These are phyloP conservation scores for Stenopsyche tienmushanensis DNA, from an alignment of 1,140 invertebrate species.

Conservation along the genomic window DNA sequence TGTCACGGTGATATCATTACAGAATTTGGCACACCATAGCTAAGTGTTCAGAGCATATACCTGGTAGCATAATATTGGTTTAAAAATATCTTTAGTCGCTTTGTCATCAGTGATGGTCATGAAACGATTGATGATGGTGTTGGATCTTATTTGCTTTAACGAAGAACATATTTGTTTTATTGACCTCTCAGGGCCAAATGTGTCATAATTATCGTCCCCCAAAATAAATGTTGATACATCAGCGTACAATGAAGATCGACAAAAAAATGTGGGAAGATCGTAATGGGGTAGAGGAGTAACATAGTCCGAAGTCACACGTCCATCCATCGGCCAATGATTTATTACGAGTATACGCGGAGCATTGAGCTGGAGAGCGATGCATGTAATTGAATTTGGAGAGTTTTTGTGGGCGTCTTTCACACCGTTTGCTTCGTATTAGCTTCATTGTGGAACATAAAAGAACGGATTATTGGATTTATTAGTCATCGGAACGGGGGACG, in stretches of 20 bases:
- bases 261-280: neutral
- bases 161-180: no score
- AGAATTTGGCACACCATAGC: no score
- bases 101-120: no score
- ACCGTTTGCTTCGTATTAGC: conserved; percentile 29
- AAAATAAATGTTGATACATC: neutral
- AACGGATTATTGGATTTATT: conserved; percentile 32
- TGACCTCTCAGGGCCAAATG: neutral
- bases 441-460: conserved; percentile 20
- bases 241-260: neutral
- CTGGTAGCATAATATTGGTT: no score
- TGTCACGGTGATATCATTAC: no score
- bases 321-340: conserved; percentile 3
- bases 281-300: neutral
- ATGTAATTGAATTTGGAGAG: conserved; percentile 30
- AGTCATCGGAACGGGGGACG: conserved; percentile 5
- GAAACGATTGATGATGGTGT: no score
- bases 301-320: conserved; percentile 4
- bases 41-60: no score
- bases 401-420: conserved; percentile 31
- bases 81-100: no score
- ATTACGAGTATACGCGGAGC: neutral
- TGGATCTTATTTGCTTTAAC: no score
- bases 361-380: conserved; percentile 1
- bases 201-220: neutral